Evolutionary conservation across 1,140 invertebrate species (phyloP), one percentile per base, ranked within the genome.

Genomic region (Drosophila kurseongensis): DNA sequence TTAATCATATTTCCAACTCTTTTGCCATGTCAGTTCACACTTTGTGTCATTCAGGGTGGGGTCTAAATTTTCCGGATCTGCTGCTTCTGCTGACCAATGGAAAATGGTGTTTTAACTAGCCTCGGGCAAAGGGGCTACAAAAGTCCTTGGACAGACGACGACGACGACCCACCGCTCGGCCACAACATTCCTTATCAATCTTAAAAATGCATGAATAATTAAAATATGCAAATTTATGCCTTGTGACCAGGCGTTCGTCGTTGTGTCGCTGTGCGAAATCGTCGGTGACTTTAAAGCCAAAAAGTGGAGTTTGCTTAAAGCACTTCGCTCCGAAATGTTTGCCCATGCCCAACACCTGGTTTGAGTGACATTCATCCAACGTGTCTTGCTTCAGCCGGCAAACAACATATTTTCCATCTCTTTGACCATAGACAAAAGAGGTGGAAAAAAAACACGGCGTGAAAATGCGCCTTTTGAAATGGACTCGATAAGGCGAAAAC

Each of bases 131-230:
- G 50, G 40, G 63, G 47, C 45, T 45, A 32, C 59, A 14, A 27
- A n/a, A 29, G 35, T 67, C 36, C 36, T 68, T 58, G 45, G 45
- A 57, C 68, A 42, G 52, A 38, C 35, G 35, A 27, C 48, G 48
- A 38, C 51, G 8, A 10, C 36, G 41, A 29, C 41, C 27, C 40
- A 23, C 36, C 44, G 48, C 32, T 32, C 35, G 72, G 72, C 52
- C 73, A 41, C 54, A 58, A 76, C 73, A 75, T 66, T 75, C 83
- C 79, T 88, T 88, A 88, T 88, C 84, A 89, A 88, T 88, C 83
- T 88, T 88, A 89, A 88, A 88, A 88, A 88, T 89, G 80, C 84
- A 88, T 88, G 83, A 88, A 88, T 88, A 88, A 88, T 88, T 88
- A 88, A 88, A 89, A 88, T 88, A 88, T 88, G 83, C 50, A 88